phyloP scores from a whole-genome alignment of 2,797 vertebrate genomes.

The Erpetoichthys calabaricus region DNA sequence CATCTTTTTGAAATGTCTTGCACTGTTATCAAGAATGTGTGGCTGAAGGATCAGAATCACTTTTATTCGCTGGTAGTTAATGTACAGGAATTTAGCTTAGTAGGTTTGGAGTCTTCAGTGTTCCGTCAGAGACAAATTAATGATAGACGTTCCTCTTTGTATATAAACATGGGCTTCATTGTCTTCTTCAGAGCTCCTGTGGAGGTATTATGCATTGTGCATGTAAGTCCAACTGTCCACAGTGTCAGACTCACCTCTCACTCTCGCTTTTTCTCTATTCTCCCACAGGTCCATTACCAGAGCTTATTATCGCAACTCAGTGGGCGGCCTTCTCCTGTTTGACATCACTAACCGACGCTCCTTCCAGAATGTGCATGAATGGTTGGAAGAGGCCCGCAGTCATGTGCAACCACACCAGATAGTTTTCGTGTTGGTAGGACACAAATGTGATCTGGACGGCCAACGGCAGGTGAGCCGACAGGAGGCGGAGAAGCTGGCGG shows the following conservation, averaged over 20 bases:
- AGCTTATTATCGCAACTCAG: constrained; percentile 96
- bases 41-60: too few relatives aligned
- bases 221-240: too few relatives aligned
- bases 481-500: constrained; percentile 88
- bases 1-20: too few relatives aligned
- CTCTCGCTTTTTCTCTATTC: neutral
- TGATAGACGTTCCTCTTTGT: too few relatives aligned
- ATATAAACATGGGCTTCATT: too few relatives aligned
- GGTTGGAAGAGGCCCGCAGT: constrained; percentile 92
- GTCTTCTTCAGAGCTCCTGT: too few relatives aligned
- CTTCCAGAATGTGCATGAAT: constrained; percentile 95
- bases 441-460: constrained; percentile 91
- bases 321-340: constrained; percentile 91
- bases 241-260: neutral
- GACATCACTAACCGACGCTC: constrained; percentile 96
- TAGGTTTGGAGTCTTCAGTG: too few relatives aligned
- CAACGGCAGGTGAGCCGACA: constrained; percentile 85
- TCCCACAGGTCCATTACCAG: constrained; percentile 82
- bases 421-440: constrained; percentile 88
- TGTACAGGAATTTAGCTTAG: too few relatives aligned
- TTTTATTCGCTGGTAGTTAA: too few relatives aligned
- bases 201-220: too few relatives aligned
- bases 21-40: too few relatives aligned
- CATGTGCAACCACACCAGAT: constrained; percentile 94
- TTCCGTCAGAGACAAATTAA: too few relatives aligned